Evolutionary conservation across 1,140 invertebrate species (phyloP), one percentile per base, ranked within the genome.

Genomic region (Euura saliciscinereae): DNA sequence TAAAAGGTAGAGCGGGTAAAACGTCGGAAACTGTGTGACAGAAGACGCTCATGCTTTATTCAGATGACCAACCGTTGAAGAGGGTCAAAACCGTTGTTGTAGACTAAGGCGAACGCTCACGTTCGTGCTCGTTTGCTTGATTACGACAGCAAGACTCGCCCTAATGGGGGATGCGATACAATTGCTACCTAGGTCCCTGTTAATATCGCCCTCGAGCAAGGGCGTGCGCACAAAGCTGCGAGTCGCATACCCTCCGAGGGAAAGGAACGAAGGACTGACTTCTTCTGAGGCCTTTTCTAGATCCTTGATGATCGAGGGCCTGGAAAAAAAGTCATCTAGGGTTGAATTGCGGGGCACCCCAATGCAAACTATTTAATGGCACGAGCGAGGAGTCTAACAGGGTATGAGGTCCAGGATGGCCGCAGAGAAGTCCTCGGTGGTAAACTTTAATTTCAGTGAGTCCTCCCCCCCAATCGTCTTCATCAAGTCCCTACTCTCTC

Each of bases 41-140:
- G 51, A 59, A 59, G 78, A 74, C 75, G 79, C 78, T 82, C 80
- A 82, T 82, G 79, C 78, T 81, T 82, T 82, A 82, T 82, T 82
- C 79, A 82, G 80, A 82, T 81, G 79, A 82, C 80, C 80, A 75
- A 77, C 76, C 28, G 51, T 42, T 67, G 69, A 44, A 67, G 71
- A 71, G 66, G 73, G 73, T 74, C 70, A 71, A 72, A 28, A 65
- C 69, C 43, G n/a, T 65, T 3, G 51, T 4, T 70, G 13, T 45
- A 66, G 45, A 4, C 51, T 59, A 6, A 59, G 51, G 10, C 13
- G 51, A 3, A 28, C 28, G 28, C 28, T 28, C 28, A 28, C 28
- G 28, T 28, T 28, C 28, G 28, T 28, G 28, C 51, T 59, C 51
- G 51, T 59, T 59, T n/a, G 2, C 51, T 59, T 59, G 2, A 6